phyloP scores from a whole-genome alignment of 2,113 vertebrate species.

The Oryzias javanicus region DNA sequence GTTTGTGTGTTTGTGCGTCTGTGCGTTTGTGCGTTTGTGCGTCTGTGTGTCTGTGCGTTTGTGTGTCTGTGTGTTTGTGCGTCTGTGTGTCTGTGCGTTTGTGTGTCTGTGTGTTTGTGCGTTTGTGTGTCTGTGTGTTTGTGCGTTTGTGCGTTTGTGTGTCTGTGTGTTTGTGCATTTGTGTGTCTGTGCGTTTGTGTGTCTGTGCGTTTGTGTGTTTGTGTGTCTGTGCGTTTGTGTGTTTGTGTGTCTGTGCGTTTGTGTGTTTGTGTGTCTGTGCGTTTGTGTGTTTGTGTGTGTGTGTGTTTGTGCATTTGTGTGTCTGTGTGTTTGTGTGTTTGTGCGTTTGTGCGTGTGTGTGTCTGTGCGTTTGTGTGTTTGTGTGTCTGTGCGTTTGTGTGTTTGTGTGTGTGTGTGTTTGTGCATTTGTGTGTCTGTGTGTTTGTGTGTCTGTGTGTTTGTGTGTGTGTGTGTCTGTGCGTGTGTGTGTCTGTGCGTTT shows the following conservation, averaged over 20 bases:
- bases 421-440: neutral
- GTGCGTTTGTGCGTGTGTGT: neutral
- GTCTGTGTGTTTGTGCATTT: no score
- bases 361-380: neutral
- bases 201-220: neutral
- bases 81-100: neutral
- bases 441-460: neutral
- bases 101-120: neutral
- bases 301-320: neutral
- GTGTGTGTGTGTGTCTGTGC: neutral
- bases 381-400: neutral
- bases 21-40: neutral
- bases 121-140: neutral
- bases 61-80: neutral
- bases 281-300: neutral
- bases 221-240: neutral
- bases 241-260: neutral
- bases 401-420: no score
- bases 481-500: neutral
- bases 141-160: neutral
- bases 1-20: neutral
- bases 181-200: neutral
- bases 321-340: neutral
- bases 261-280: neutral
- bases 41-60: neutral